Base-by-base conservation (phyloP, 2,113 vertebrate species). In the Coturnix japonica region DNA sequence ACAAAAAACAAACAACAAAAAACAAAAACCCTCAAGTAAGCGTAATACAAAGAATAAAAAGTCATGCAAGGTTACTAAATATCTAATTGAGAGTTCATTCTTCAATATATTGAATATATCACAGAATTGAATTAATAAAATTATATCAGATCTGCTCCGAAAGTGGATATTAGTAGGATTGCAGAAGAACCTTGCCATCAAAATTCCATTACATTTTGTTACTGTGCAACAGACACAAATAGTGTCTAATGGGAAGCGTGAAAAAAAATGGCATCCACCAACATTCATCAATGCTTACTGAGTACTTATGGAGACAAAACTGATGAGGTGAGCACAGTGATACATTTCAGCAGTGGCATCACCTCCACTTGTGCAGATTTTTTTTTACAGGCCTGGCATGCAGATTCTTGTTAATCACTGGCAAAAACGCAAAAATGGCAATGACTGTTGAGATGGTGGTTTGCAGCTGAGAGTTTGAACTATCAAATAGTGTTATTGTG, bases 21-120 rank as follows among this genome's bases (percentile, higher is more conserved):
- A n/a, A n/a, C n/a, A n/a, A n/a, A n/a, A 41, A 41, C 39, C 39
- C 56, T 75, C 21, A 82, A 66, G 69, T 60, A 81, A 90, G 60
- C 81, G 92, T 54, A 94, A 93, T 92, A 44, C 43, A 85, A 90
- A 94, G 31, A 90, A 93, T 78, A 86, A 91, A 89, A 65, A 81
- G 65, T 6, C 87, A 37, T 75, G 93, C 51, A 90, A 93, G 86
- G 73, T 74, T 81, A 93, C 43, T 37, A 93, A 91, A 54, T 78
- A 65, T 63, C 82, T 89, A 89, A 96, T 90, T 92, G 26, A 84
- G 73, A 64, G 35, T 41, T 88, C 73, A 43, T 63, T 95, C 65
- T 93, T 75, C 70, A 91, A 89, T 61, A 63, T 78, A 81, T 35
- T 83, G 80, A 90, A 65, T 9, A 65, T 9, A 94, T 75, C 72